These are phyloP conservation scores for Spinibarbus caldwelli DNA, from an alignment of 2,797 vertebrate genomes.

Conservation along the genomic window DNA sequence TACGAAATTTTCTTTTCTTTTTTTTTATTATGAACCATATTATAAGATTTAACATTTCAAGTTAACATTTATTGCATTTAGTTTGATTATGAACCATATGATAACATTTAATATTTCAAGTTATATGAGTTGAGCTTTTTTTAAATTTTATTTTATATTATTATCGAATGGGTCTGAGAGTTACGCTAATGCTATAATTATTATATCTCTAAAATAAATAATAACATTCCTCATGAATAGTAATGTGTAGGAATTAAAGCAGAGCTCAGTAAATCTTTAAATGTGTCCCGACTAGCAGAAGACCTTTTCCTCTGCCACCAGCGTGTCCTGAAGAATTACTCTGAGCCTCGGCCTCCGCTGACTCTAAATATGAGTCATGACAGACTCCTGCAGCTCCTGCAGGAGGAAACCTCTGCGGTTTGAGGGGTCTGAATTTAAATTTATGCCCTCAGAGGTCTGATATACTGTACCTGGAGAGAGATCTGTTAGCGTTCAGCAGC, in stretches of 20 bases:
- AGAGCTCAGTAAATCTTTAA: conserved; percentile 24
- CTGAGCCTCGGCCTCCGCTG: background rate
- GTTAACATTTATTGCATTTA: too few species aligned
- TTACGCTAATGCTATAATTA: background rate
- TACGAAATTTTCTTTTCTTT: too few species aligned
- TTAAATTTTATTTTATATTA: too few species aligned
- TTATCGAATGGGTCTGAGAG: background rate
- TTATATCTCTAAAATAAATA: background rate
- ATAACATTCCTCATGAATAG: background rate
- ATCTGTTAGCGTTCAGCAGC: background rate
- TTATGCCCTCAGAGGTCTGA: background rate
- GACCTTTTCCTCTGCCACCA: background rate
- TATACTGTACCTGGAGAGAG: too few species aligned
- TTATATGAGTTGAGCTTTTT: too few species aligned
- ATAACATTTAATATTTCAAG: background rate
- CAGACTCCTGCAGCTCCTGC: background rate
- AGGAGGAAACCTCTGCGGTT: background rate
- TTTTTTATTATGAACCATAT: too few species aligned
- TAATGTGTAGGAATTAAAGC: conserved; percentile 1
- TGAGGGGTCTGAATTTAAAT: background rate
- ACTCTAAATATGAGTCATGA: background rate
- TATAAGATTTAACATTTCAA: too few species aligned
- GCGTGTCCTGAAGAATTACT: conserved; percentile 5
- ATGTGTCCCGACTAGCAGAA: background rate
- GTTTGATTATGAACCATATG: background rate